Evolutionary conservation across 1,140 invertebrate species (phyloP).

Genomic region (Colletes latitarsis): DNA sequence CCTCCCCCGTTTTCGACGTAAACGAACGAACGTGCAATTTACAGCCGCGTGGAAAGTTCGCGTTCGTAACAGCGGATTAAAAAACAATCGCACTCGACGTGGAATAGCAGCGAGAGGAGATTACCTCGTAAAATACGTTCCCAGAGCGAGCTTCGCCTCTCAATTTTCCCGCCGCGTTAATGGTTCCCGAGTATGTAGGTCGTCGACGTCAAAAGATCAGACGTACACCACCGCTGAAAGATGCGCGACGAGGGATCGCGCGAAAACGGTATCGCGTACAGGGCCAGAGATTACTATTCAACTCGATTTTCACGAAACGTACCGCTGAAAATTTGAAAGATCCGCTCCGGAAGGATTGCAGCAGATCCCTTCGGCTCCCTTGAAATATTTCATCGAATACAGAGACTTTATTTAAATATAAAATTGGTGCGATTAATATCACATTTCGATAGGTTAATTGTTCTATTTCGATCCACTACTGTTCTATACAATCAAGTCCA

Average conservation of each 20-base stretch:
- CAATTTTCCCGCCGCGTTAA: conserved; percentile 30
- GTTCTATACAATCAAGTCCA: no score
- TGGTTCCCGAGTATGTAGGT: conserved; percentile 25
- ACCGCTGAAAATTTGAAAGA: not conserved
- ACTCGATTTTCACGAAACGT: conserved; percentile 31
- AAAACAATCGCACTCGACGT: conserved; percentile 27
- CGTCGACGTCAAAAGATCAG: conserved; percentile 36
- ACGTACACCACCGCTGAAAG: conserved; percentile 5
- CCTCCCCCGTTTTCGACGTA: not conserved
- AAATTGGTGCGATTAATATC: no score
- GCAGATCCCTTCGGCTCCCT: no score
- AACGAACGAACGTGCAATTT: not conserved
- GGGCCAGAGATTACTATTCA: conserved; percentile 43
- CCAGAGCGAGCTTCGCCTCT: conserved; percentile 1
- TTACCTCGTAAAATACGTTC: not conserved
- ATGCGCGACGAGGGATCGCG: not conserved
- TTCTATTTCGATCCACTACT: no score
- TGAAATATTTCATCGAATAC: no score
- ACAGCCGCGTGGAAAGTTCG: not conserved
- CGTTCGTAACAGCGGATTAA: conserved; percentile 12
- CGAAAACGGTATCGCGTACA: conserved; percentile 20
- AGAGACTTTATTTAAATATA: no score
- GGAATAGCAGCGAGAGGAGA: not conserved
- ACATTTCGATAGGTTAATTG: no score
- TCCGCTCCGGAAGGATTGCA: no score